Base-by-base conservation (phyloP, 2,113 vertebrate genomes). In the Poicephalus meyeri region DNA sequence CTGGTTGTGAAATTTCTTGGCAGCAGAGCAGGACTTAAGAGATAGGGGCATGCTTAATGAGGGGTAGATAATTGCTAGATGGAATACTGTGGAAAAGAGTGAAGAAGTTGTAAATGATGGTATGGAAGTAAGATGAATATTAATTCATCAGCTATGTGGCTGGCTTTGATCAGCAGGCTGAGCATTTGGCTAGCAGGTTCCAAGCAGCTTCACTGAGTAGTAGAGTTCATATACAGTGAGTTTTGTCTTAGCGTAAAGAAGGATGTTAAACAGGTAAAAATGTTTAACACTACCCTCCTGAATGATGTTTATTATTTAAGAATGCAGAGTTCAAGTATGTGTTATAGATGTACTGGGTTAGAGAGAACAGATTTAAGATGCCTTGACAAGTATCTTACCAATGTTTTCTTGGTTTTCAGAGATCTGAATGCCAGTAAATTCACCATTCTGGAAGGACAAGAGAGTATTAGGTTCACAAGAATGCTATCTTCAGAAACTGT, bases 381-480 rank as follows among this genome's bases (percentile, higher is more conserved):
- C 63, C 84, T 91, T 80, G 63, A 91, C 87, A 80, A 82, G 65
- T 53, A 82, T 52, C 93, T 94, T 96, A 95, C 78, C 89, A 91
- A 91, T 6, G 5, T 56, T 69, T 95, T 91, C 91, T 94, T 94
- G 87, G 63, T 83, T 92, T 95, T 96, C 93, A 93, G 79, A 91
- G 74, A 94, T 89, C 63, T 96, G 93, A 95, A 76, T 92, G 80
- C 65, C 96, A 92, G 91, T 92, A 91, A 91, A 91, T 96, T 94
- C 91, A 91, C 70, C 80, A 77, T 70, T 97, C 87, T 95, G 91
- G 89, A 96, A 96, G 94, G 89, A 93, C 58, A 95, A 95, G 87
- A 91, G 24, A 95, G 49, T 41, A 80, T 92, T 89, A 94, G n/a
- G 50, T 81, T 93, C 73, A 69, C 41, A 87, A 50, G 84, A 89